Evolutionary conservation across 37 sponge, comb jelly and placozoan genomes (phyloP).

Genomic region (Chondrosia reniformis): DNA sequence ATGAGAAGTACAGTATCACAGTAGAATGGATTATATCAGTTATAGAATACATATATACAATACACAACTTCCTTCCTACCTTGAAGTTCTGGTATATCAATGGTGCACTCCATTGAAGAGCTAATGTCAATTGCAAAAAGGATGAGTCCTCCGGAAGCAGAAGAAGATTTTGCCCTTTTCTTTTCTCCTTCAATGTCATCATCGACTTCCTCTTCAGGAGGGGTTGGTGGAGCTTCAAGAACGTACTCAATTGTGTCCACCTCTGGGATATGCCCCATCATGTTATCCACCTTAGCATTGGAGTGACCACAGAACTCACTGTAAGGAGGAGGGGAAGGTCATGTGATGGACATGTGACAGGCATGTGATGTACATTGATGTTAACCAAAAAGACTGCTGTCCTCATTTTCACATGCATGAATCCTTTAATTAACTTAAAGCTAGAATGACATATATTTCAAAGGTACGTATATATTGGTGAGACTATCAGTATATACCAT

Average conservation of each 20-base stretch:
- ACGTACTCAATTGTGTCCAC: conserved; percentile 54
- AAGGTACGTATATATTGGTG: too few species aligned
- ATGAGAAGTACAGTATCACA: too few species aligned
- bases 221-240: conserved; percentile 53
- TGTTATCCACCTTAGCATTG: conserved; percentile 53
- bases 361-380: too few species aligned
- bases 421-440: too few species aligned
- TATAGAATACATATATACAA: not conserved
- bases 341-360: too few species aligned
- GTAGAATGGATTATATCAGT: too few species aligned
- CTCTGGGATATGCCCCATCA: conserved; percentile 33
- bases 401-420: too few species aligned
- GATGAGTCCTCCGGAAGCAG: conserved; percentile 46
- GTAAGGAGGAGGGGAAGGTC: too few species aligned
- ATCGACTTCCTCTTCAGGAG: conserved; percentile 30
- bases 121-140: conserved; percentile 88
- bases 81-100: conserved; percentile 78
- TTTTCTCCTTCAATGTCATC: not conserved
- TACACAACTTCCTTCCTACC: conserved; percentile 34
- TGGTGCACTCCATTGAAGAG: conserved; percentile 80
- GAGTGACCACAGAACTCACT: conserved; percentile 89
- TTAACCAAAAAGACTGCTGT: too few species aligned
- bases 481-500: too few species aligned
- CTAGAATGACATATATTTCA: too few species aligned
- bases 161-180: not conserved